A percentile compares a stretch with the other conserved stretches of the same genome.
Conservation (phyloP, 1,140 invertebrate species). For the Drosophila paulistorum region DNA sequence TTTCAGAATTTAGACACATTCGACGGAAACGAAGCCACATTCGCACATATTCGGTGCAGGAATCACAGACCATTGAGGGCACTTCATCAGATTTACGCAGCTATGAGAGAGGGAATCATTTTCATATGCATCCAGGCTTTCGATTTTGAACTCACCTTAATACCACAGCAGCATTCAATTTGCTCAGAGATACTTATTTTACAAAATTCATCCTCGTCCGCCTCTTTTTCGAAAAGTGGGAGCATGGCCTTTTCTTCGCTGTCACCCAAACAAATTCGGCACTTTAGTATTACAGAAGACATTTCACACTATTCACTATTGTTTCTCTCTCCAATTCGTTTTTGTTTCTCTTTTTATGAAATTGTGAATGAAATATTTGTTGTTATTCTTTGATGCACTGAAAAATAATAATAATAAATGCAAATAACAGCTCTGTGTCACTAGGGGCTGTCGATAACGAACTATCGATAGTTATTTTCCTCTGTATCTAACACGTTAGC, state of each 20-base stretch:
- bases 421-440: too few relatives aligned
- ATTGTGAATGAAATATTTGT: too few relatives aligned
- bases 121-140: neutral
- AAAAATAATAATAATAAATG: too few relatives aligned
- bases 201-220: slow-evolving; percentile 1
- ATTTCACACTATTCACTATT: neutral
- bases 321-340: too few relatives aligned
- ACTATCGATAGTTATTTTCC: too few relatives aligned
- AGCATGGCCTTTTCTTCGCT: slow-evolving; percentile 47
- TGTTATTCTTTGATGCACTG: too few relatives aligned
- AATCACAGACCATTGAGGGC: slow-evolving; percentile 52
- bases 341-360: too few relatives aligned
- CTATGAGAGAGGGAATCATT: slow-evolving; percentile 19
- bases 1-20: slow-evolving; percentile 71
- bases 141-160: slow-evolving; percentile 40
- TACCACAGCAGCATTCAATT: slow-evolving; percentile 66
- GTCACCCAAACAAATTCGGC: slow-evolving; percentile 67
- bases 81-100: slow-evolving; percentile 40
- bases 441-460: too few relatives aligned
- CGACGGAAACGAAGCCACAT: slow-evolving; percentile 72
- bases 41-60: slow-evolving; percentile 56
- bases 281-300: slow-evolving; percentile 42
- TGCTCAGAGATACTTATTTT: slow-evolving; percentile 26
- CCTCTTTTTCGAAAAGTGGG: slow-evolving; percentile 39
- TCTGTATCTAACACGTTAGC: too few relatives aligned